Percentiles rank a stretch among this genome's conserved stretches.
Conservation (phyloP, 2,113 vertebrate species). For the Platysternon megacephalum region DNA sequence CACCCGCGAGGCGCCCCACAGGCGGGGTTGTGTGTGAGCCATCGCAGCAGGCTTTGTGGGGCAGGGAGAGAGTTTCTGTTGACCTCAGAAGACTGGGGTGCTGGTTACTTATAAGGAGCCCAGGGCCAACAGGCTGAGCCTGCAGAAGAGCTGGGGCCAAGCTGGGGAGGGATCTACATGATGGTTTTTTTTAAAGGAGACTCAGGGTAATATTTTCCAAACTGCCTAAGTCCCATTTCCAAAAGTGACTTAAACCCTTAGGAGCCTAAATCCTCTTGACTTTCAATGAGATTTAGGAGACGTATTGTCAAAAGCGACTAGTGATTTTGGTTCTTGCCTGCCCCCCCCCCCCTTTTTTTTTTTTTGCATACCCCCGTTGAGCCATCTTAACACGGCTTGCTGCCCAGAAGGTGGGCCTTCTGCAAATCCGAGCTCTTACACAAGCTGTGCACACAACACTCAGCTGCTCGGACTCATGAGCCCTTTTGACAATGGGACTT, state of each 20-base stretch:
- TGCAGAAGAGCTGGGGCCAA: no score
- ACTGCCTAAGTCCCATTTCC: background rate
- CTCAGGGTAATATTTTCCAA: background rate
- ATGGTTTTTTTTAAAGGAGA: background rate
- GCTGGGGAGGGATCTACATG: no score
- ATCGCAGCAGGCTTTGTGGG: background rate
- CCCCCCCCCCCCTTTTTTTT: no score
- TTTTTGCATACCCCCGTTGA: no score
- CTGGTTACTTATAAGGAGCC: no score
- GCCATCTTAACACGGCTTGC: background rate
- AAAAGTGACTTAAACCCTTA: background rate
- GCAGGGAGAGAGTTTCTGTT: background rate
- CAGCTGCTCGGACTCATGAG: background rate
- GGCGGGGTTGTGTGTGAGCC: background rate
- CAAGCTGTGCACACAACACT: background rate
- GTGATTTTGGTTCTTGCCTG: no score
- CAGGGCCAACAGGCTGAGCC: no score
- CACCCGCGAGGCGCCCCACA: fast-evolving
- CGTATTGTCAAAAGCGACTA: background rate
- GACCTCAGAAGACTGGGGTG: no score
- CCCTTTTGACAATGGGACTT: background rate
- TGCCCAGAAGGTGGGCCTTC: background rate
- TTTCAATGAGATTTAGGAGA: background rate
- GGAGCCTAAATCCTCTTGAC: background rate
- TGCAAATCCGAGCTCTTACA: background rate